These are phyloP conservation scores for Chondrilla cf. caribensis DNA, from an alignment of 37 sponge, comb jelly and placozoan species.

Conservation along the genomic window DNA sequence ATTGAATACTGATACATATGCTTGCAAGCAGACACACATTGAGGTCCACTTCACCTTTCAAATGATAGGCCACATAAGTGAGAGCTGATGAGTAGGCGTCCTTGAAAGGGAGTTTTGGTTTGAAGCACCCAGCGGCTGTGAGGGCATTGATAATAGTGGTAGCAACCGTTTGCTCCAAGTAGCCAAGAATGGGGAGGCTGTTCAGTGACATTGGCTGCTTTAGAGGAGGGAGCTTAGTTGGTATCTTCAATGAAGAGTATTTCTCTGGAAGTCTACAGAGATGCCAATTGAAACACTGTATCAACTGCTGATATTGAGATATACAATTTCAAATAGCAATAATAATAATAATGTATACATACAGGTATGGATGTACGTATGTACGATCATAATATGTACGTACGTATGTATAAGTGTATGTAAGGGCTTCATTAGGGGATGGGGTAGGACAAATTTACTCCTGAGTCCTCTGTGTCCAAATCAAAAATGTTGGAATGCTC, in stretches of 20 bases:
- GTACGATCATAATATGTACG: too few species aligned
- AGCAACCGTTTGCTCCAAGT: slow-evolving; percentile 92
- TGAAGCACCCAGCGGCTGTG: slow-evolving; percentile 77
- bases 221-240: slow-evolving; percentile 89
- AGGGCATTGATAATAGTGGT: slow-evolving; percentile 74
- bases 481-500: too few species aligned
- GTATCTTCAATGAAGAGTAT: slow-evolving; percentile 57
- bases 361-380: too few species aligned
- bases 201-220: slow-evolving; percentile 57
- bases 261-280: slow-evolving; percentile 52
- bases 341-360: too few species aligned
- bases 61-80: slow-evolving; percentile 78
- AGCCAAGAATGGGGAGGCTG: slow-evolving; percentile 91
- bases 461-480: too few species aligned
- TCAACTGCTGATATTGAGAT: background rate
- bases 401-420: too few species aligned
- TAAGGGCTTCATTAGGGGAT: too few species aligned
- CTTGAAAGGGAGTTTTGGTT: slow-evolving; percentile 90
- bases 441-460: too few species aligned
- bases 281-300: background rate
- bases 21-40: too few species aligned
- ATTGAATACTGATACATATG: too few species aligned
- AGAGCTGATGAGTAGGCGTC: slow-evolving; percentile 73
- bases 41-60: too few species aligned
- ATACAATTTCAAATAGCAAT: too few species aligned